Evolutionary conservation across 2,113 vertebrate genomes (phyloP), one percentile per base, ranked within the genome.

Genomic region (Solenodon paradoxus): DNA sequence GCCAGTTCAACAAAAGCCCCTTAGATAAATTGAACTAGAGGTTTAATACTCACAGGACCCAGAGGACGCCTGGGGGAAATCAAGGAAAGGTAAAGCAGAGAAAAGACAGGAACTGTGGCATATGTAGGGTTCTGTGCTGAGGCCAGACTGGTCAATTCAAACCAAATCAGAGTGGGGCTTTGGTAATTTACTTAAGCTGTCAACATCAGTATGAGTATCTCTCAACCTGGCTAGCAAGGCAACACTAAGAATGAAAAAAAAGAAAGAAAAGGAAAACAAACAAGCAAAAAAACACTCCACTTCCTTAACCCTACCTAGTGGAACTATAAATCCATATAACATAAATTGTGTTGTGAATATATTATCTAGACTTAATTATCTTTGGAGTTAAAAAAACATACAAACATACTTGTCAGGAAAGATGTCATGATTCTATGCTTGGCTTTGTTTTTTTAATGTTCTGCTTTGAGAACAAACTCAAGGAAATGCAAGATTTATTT

Each of bases 201-300:
- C 57, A 59, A 9, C 24, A 59, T 59, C 57, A 59, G 57, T 28
- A 59, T 13, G 57, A 26, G 24, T 59, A 20, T 9, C 53, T 79
- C 10, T 35, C 10, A 2, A 78, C 9, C 6, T n/a, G 2, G 10
- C 13, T 40, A 69, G 3, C 35, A 26, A 2, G 4, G 30, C 3
- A 69, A 35, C 9, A 9, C 38, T 13, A 20, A 32, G 30, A 53
- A 79, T 26, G 45, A 45, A 55, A 75, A 45, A 40, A 45, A 45
- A n/a, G n/a, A n/a, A n/a, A n/a, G n/a, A n/a, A n/a, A n/a, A n/a
- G n/a, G n/a, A n/a, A n/a, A n/a, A n/a, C n/a, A n/a, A n/a, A n/a
- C n/a, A n/a, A n/a, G n/a, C n/a, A n/a, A n/a, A n/a, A n/a, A n/a
- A n/a, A n/a, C n/a, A n/a, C n/a, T 69, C 3, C 28, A 28, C 32